Evolutionary conservation across 2,113 vertebrate genomes (phyloP), one percentile per base, ranked within the genome.

Genomic region (Cinclus mexicanus): DNA sequence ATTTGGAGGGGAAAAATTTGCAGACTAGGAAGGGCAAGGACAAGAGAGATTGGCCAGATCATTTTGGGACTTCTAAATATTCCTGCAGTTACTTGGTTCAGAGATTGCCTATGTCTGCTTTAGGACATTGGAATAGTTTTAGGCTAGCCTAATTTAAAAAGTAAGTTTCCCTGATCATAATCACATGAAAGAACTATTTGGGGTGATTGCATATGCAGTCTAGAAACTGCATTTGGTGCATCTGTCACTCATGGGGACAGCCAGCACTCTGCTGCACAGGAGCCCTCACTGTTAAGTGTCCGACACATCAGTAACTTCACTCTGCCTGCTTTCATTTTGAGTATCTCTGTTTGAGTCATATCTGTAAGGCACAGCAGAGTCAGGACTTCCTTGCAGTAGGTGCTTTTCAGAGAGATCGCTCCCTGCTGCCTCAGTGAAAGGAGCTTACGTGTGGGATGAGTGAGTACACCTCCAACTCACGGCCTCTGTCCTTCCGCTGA

Each of bases 401-500:
- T 88, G 83, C 85, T 75, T 95, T 96, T 95, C 90, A 93, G 17
- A 70, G 71, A 70, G 12, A 47, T 67, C 3, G 1, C 52, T 92
- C 83, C 94, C 94, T 0, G 44, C 89, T 95, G 95, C 91, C 95
- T 87, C 83, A 50, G 52, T 81, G 93, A 95, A 97, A 97, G 83
- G 39, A 89, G 80, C 87, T 93, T 94, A 78, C 1, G 56, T 94
- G 93, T 91, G 88, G 94, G 90, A 94, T 84, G 88, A 95, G 93
- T 84, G 86, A 76, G 76, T 92, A 93, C 92, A 94, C 90, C 93
- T 90, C 88, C 88, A 68, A 75, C 67, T 94, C 90, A 57, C 1
- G 31, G 76, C 90, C 90, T 93, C 93, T 93, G 93, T 95, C 90
- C 75, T 91, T 80, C 68, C 1, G 1, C 82, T 86, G 87, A 93